Conservation (phyloP, 2,113 vertebrate genomes). For the Chloropsis hardwickii region DNA sequence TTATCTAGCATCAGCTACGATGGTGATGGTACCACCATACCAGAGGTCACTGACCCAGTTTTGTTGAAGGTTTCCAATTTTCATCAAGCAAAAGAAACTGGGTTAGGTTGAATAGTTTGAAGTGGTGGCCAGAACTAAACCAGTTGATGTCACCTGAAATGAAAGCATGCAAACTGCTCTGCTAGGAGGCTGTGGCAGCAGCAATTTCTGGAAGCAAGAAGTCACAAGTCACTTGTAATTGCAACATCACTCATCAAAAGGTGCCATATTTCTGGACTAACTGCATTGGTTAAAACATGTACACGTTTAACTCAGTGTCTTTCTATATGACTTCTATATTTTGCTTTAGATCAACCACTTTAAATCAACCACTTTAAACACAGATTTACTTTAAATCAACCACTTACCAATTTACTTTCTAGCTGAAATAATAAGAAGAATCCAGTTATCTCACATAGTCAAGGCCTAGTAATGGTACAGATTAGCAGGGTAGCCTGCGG, state of each 20-base stretch:
- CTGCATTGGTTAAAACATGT: neutral
- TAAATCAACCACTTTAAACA: neutral
- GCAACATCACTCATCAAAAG: neutral
- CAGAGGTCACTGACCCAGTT: neutral
- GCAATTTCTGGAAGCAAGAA: neutral
- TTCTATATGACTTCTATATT: neutral
- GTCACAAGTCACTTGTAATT: neutral
- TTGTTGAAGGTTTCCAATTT: neutral
- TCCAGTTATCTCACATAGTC: neutral
- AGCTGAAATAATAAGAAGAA: neutral
- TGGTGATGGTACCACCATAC: neutral
- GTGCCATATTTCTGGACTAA: neutral
- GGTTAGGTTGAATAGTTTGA: neutral
- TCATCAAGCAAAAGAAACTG: neutral
- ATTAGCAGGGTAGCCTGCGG: neutral
- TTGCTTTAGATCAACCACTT: neutral
- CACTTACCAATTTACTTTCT: neutral
- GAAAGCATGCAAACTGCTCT: neutral
- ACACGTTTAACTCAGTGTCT: neutral
- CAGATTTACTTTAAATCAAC: neutral
- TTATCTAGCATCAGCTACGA: neutral
- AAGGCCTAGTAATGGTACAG: neutral
- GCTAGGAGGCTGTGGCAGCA: neutral
- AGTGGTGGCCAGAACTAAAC: neutral
- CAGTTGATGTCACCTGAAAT: neutral